These are phyloP conservation scores for Crotalus helleri DNA, from an alignment of 2,113 vertebrate genomes.

Conservation along the genomic window DNA sequence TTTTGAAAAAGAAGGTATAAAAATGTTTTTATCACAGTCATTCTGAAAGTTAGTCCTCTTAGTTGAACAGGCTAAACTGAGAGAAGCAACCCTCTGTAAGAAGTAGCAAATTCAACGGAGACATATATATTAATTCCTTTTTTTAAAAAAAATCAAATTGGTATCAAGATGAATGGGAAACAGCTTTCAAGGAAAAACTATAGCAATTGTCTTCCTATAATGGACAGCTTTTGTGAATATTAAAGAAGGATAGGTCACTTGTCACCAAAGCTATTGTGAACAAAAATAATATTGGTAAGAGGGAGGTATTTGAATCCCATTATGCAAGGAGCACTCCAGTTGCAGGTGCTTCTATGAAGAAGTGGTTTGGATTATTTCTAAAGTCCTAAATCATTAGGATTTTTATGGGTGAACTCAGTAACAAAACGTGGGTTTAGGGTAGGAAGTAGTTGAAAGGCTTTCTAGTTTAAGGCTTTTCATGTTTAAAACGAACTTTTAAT, in stretches of 20 bases:
- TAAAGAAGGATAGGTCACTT: neutral
- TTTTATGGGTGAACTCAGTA: slow-evolving; percentile 25
- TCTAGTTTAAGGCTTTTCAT: neutral
- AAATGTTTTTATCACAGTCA: neutral
- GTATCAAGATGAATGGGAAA: slow-evolving; percentile 3
- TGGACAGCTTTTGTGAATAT: neutral
- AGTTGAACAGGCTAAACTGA: slow-evolving; percentile 1
- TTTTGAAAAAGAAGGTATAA: neutral
- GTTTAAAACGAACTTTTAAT: neutral
- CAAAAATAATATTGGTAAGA: neutral
- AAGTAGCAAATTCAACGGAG: neutral
- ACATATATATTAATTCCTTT: slow-evolving; percentile 4
- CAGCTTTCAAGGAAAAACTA: neutral
- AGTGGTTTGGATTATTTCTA: slow-evolving; percentile 12
- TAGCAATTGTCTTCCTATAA: slow-evolving; percentile 2
- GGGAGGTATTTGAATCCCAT: neutral
- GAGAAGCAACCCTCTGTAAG: neutral
- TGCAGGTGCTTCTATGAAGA: neutral
- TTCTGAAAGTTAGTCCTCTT: neutral
- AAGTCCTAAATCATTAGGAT: neutral
- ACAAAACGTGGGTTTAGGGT: slow-evolving; percentile 27
- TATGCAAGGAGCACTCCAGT: neutral
- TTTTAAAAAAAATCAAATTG: neutral
- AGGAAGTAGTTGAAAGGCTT: neutral
- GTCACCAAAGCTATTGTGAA: neutral